Evolutionary conservation across 2,113 vertebrate genomes (phyloP), one percentile per base, ranked within the genome.

Genomic region (Poeciliopsis prolifica): DNA sequence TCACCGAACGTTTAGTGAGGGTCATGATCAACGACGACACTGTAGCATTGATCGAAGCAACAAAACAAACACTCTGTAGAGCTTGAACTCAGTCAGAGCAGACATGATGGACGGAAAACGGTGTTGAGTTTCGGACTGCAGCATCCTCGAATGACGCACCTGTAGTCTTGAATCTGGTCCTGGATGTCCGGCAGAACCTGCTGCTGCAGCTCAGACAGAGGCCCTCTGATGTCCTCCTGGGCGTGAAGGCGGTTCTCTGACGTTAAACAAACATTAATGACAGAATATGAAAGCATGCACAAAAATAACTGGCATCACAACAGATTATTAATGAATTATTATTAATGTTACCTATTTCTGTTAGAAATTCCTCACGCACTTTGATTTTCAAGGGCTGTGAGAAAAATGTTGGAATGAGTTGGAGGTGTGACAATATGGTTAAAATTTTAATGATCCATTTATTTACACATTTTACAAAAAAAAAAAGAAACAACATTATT

Each of bases 101-200:
- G 28, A 62, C 61, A 26, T 62, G 19, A 2, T 29, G 28, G 33
- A 26, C 15, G 64, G 12, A 26, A 26, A 66, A 44, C 9, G 35
- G 35, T 35, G 33, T 35, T 35, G 8, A 15, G 15, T 15, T 15
- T 17, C 5, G 42, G 3, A 44, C 42, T 3, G 40, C 31, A 29
- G 42, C n/a, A 30, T 40, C 8, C 1, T 26, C 1, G 5, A 26
- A 1, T 61, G 1, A 5, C 31, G 15, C 0, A 97, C 97, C 97
- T 96, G 90, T 98, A 98, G 71, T 97, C 97, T 31, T 95, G 95
- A 17, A 98, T 96, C 92, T 97, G 97, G 69, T 98, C 95, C 89
- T 97, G 96, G 78, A 98, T 96, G 75, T 97, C 96, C 0, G 95
- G 95, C 83, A 97, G 91, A 80, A 96, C 95, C 15, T 93, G 95